Evolutionary conservation across 2,113 vertebrate genomes (phyloP).

Genomic region (Cercopithecus mona): DNA sequence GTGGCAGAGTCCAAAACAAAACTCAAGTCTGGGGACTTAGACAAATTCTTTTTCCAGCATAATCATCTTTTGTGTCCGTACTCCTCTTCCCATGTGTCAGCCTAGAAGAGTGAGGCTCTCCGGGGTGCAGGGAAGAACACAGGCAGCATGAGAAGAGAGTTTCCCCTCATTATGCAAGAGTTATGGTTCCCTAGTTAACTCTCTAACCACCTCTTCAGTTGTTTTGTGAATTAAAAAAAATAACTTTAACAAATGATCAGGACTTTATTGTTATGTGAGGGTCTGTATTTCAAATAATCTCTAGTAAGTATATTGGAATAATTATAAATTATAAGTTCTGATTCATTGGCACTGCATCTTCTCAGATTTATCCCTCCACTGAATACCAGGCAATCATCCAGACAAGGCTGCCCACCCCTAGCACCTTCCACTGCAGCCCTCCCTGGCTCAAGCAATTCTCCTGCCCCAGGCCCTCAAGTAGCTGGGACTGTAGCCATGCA

Average conservation of each 20-base stretch:
- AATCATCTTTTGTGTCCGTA: fast-evolving
- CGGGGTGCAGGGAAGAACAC: fast-evolving
- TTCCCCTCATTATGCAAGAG: not conserved
- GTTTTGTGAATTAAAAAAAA: not conserved
- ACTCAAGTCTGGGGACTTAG: not conserved
- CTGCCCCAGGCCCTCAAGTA: too few relatives aligned
- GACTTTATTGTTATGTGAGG: not conserved
- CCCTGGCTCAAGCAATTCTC: too few relatives aligned
- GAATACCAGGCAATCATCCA: fast-evolving
- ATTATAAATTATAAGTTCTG: not conserved
- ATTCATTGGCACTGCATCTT: too few relatives aligned
- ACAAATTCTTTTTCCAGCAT: fast-evolving
- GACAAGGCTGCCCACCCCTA: fast-evolving
- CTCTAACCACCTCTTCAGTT: not conserved
- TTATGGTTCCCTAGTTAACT: not conserved
- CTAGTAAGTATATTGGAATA: not conserved
- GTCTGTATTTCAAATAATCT: not conserved
- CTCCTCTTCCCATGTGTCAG: not conserved
- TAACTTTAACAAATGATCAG: not conserved
- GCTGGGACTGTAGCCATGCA: too few relatives aligned
- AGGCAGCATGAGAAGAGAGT: not conserved
- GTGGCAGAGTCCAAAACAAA: not conserved
- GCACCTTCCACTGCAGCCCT: not conserved
- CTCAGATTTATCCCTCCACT: too few relatives aligned
- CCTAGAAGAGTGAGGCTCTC: not conserved